Conservation (phyloP, 1,140 invertebrate species). For the Brachionus asplanchnoidis region DNA sequence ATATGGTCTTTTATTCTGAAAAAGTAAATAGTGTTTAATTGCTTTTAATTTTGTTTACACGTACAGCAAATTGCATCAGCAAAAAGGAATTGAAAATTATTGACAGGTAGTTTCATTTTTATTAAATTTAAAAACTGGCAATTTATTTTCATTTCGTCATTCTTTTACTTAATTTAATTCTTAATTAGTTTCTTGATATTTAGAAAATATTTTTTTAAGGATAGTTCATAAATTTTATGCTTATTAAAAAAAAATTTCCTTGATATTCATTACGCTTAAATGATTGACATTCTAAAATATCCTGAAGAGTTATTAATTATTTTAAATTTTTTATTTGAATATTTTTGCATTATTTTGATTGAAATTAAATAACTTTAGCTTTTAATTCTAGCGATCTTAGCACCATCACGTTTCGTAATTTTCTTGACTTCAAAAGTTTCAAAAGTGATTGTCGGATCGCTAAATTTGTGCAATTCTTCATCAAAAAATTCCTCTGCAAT, state of each 20-base stretch:
- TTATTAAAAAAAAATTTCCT: neutral
- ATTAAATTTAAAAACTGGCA: neutral
- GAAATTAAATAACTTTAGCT: neutral
- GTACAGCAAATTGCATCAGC: neutral
- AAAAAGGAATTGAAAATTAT: neutral
- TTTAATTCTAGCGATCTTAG: conserved; percentile 38
- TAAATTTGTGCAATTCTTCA: conserved; percentile 68
- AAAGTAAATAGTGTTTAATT: neutral
- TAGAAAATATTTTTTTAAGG: neutral
- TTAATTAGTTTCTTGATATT: neutral
- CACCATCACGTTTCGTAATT: conserved; percentile 41
- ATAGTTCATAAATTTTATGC: neutral
- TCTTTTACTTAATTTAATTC: neutral
- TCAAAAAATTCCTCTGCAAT: conserved; percentile 68
- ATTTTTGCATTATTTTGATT: neutral
- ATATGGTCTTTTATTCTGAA: neutral
- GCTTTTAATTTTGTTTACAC: neutral
- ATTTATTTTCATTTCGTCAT: neutral
- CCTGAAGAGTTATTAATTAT: neutral
- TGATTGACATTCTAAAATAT: neutral
- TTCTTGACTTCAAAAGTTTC: conserved; percentile 37
- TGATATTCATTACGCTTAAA: neutral
- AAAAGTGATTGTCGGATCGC: conserved; percentile 63
- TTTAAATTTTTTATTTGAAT: neutral
- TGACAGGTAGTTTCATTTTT: neutral